Conservation (phyloP, 2,888 invertebrate species). For the Pantelozetes paolii region DNA sequence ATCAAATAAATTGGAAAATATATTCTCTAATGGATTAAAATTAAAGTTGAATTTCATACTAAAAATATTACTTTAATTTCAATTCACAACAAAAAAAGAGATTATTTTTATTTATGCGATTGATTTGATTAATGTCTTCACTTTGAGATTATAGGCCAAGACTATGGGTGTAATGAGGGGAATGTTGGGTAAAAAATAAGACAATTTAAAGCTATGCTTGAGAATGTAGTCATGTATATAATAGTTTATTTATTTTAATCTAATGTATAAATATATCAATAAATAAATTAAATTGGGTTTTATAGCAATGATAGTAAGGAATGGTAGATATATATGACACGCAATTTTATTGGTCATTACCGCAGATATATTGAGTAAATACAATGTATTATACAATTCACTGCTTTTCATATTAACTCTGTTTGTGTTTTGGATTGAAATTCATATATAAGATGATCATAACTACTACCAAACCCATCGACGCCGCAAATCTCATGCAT, state of each 20-base stretch:
- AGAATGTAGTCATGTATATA: background rate
- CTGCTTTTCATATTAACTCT: background rate
- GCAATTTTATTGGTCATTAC: background rate
- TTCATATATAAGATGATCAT: too few relatives aligned
- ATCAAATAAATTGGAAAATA: background rate
- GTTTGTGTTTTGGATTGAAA: too few relatives aligned
- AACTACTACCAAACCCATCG: too few relatives aligned
- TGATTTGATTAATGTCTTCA: constrained; percentile 25
- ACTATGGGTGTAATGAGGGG: background rate
- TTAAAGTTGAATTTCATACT: background rate
- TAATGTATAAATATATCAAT: background rate
- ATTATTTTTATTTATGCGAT: constrained; percentile 22
- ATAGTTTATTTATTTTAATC: background rate
- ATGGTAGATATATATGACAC: background rate
- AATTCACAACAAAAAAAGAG: background rate
- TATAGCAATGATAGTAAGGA: background rate
- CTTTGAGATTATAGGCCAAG: background rate
- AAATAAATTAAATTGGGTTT: background rate
- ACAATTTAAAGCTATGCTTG: background rate
- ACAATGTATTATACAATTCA: background rate
- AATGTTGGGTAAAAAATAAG: background rate
- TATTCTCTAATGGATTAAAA: constrained; percentile 1
- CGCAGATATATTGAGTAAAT: background rate
- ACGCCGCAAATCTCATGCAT: background rate
- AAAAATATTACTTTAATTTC: constrained; percentile 6